Evolutionary conservation across 1,140 invertebrate species (phyloP).

Genomic region (Rhopalosiphum padi): DNA sequence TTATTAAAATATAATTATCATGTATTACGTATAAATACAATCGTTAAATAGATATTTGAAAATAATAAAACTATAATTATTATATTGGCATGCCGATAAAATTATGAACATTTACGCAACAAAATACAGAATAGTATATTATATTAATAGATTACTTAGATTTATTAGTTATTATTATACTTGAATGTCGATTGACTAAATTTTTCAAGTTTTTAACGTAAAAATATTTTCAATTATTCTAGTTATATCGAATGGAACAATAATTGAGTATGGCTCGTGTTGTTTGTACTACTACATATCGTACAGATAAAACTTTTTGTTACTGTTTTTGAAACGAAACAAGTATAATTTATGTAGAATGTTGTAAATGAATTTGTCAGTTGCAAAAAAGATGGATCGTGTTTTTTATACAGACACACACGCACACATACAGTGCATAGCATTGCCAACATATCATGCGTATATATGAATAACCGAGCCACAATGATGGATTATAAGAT

Average conservation of each 20-base stretch:
- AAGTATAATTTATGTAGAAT: conserved; percentile 30
- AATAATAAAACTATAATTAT: not conserved
- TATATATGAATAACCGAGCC: not conserved
- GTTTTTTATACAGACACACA: not conserved
- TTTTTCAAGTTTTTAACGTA: not conserved
- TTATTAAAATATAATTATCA: conserved; percentile 1
- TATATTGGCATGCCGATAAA: not conserved
- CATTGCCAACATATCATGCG: conserved; percentile 22
- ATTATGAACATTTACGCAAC: not conserved
- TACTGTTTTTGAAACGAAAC: not conserved
- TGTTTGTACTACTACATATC: not conserved
- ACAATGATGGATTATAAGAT: conserved; percentile 27
- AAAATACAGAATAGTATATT: not conserved
- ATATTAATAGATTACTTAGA: not conserved
- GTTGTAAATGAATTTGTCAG: conserved; percentile 40
- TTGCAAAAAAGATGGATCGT: conserved; percentile 42
- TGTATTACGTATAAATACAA: not conserved
- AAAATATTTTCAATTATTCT: not conserved
- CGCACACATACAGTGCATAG: not conserved
- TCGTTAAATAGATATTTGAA: not conserved
- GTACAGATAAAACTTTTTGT: not conserved
- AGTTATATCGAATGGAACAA: not conserved
- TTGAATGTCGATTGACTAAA: not conserved
- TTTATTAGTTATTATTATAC: not conserved
- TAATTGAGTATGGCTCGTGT: not conserved